Evolutionary conservation across 2,113 vertebrate species (phyloP).

Genomic region (Chlamydotis undulata): DNA sequence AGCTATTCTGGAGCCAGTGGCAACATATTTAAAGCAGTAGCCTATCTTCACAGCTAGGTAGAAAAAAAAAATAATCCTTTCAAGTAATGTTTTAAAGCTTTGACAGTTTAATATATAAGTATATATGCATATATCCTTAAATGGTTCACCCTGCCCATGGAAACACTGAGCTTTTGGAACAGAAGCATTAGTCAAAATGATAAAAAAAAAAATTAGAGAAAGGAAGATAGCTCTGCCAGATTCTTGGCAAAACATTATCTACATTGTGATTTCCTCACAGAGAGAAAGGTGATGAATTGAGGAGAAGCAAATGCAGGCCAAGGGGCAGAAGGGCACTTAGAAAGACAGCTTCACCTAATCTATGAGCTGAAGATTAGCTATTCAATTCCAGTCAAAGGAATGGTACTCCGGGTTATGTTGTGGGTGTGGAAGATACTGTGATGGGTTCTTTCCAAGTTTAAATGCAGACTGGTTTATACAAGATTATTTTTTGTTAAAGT

Average conservation of each 20-base stretch:
- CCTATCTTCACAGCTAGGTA: neutral
- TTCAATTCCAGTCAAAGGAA: conserved; percentile 58
- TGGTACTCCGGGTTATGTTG: conserved; percentile 30
- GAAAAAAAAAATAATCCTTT: neutral
- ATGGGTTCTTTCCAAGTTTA: conserved; percentile 59
- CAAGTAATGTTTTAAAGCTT: neutral
- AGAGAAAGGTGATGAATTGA: conserved; percentile 62
- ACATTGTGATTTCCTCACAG: conserved; percentile 45
- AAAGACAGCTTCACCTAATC: conserved; percentile 28
- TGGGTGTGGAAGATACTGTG: conserved; percentile 48
- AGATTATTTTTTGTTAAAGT: conserved; percentile 63
- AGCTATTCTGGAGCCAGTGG: neutral
- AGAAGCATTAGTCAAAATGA: conserved; percentile 14
- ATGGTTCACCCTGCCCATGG: neutral
- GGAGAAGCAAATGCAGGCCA: conserved; percentile 47
- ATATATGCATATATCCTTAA: neutral
- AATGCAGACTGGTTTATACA: conserved; percentile 44
- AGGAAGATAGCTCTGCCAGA: conserved; percentile 40
- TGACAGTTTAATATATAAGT: conserved; percentile 2
- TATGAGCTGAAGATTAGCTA: conserved; percentile 58
- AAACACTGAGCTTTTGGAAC: conserved; percentile 45
- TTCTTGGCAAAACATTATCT: conserved; percentile 66
- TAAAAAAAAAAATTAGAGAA: neutral
- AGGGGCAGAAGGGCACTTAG: conserved; percentile 31
- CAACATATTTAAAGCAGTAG: conserved; percentile 19